phyloP scores from a whole-genome alignment of 1,140 invertebrate genomes.

The Monochamus saltuarius region DNA sequence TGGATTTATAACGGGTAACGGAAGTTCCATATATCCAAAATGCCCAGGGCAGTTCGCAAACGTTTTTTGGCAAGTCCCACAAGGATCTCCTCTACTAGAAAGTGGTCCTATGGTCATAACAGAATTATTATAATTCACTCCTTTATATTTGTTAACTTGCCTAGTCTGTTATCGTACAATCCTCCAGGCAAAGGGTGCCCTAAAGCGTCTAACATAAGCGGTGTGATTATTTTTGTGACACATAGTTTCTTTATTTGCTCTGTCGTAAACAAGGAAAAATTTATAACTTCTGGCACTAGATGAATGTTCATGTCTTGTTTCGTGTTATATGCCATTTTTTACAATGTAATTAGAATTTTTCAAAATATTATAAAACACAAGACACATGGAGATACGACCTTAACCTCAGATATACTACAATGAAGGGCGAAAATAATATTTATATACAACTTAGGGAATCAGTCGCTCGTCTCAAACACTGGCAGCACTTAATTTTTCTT shows the following conservation, averaged over 20 bases:
- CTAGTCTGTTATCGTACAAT: slow-evolving; percentile 81
- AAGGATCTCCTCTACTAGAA: slow-evolving; percentile 66
- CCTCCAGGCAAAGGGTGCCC: slow-evolving; percentile 81
- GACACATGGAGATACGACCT: no score
- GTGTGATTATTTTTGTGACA: slow-evolving; percentile 81
- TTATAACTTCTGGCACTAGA: slow-evolving; percentile 53
- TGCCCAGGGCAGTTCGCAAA: slow-evolving; percentile 84
- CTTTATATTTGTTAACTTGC: slow-evolving; percentile 51
- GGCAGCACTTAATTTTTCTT: no score
- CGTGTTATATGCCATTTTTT: not conserved
- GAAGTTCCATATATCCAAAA: slow-evolving; percentile 93
- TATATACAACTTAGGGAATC: no score
- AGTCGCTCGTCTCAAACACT: no score
- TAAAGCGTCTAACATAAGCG: slow-evolving; percentile 80
- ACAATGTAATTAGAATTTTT: not conserved
- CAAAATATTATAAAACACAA: not conserved
- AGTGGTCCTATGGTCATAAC: slow-evolving; percentile 57
- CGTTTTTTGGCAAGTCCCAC: slow-evolving; percentile 77
- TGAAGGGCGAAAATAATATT: no score
- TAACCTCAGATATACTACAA: no score
- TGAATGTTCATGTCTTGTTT: slow-evolving; percentile 12
- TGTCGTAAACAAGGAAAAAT: slow-evolving; percentile 71
- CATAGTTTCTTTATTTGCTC: slow-evolving; percentile 87
- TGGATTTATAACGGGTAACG: slow-evolving; percentile 89
- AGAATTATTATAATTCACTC: slow-evolving; percentile 5